Evolutionary conservation across 2,113 vertebrate genomes (phyloP), one percentile per base, ranked within the genome.

Genomic region (Indicator maculatus): DNA sequence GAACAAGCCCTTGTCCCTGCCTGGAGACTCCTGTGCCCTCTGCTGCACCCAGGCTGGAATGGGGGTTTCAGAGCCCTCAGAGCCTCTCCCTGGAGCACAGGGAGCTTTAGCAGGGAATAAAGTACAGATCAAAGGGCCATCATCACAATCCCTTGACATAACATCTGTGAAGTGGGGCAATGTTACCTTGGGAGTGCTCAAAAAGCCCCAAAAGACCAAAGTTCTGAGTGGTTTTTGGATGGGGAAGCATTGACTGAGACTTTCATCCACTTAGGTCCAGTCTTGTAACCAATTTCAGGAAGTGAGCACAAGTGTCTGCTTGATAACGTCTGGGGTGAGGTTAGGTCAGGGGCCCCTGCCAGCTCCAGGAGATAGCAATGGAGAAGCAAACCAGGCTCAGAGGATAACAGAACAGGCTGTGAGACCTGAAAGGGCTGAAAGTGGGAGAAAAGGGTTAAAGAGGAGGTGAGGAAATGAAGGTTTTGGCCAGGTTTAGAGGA

Each of bases 271-370:
- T 44, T 12, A 63, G 20, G 13, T 19, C 24, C 52, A 24, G 14
- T 23, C 41, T 23, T 39, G 10, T 47, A 30, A 9, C 18, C 26
- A 7, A 21, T 21, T 17, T 60, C 26, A 44, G 5, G 0, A 9
- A 7, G 44, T 2, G 9, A 59, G 11, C 8, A 8, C 13, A 33
- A 36, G 65, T 1, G 18, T 28, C 45, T n/a, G 45, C 30, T 30
- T 33, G 8, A 0, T 10, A 4, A 39, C 16, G 26, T 2, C 21
- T 50, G 23, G 4, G 8, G 11, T 5, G n/a, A 52, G 39, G 20
- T 17, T 4, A 11, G n/a, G 72, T 4, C 87, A 31, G 0, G 2
- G 38, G 27, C 12, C 45, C 17, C 10, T 4, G 33, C 33, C 18
- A 60, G 86, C 55, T n/a, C 52, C 26, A 17, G 65, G 53, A n/a